These are phyloP conservation scores for Pangasius mekongensis DNA, from an alignment of 2,797 vertebrate species.

Conservation along the genomic window DNA sequence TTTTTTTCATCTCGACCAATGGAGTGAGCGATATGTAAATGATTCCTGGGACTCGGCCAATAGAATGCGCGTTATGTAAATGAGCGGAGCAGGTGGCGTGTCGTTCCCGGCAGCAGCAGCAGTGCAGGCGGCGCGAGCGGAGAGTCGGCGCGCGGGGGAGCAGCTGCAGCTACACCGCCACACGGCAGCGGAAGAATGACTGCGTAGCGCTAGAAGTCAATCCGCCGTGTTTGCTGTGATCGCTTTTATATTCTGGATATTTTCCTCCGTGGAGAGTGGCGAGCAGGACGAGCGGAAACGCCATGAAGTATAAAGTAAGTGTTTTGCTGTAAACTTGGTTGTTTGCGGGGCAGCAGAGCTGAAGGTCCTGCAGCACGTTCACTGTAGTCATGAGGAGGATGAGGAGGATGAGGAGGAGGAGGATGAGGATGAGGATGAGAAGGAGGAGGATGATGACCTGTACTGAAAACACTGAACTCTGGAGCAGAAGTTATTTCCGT, in stretches of 20 bases:
- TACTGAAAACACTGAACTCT: no score
- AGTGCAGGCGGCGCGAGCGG: not conserved
- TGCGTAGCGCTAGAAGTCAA: not conserved
- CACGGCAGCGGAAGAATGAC: not conserved
- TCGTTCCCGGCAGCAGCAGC: not conserved
- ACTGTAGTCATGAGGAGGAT: no score
- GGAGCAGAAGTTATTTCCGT: no score
- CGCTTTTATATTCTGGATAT: not conserved
- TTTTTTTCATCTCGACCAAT: not conserved
- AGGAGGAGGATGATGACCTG: no score
- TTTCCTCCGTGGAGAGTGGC: not conserved
- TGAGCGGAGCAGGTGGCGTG: no score
- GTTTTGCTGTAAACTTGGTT: no score
- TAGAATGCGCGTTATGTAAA: not conserved
- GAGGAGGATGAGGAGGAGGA: no score
- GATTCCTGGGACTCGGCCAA: not conserved
- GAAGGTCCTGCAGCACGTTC: no score
- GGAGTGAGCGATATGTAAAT: not conserved
- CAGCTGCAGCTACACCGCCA: no score
- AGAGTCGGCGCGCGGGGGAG: no score
- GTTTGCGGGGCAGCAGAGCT: no score
- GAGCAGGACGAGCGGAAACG: not conserved
- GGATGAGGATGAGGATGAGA: no score
- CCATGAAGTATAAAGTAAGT: conserved; percentile 30
- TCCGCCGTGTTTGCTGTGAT: not conserved